Evolutionary conservation across 2,113 vertebrate species (phyloP).

Genomic region (Melanostigma gelatinosum): DNA sequence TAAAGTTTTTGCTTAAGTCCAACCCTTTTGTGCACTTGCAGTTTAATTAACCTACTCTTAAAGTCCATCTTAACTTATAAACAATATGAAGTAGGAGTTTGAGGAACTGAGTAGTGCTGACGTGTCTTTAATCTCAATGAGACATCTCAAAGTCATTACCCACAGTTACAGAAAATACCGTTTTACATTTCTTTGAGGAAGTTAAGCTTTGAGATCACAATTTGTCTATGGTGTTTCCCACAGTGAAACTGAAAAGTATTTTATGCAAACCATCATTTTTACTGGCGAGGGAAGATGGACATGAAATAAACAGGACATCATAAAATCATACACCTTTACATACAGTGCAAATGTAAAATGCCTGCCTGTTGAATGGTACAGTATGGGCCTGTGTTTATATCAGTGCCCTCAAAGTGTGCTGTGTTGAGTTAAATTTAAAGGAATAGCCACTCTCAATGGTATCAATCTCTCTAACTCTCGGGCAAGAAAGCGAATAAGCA

Average conservation of each 20-base stretch:
- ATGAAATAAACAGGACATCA: neutral
- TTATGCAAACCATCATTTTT: neutral
- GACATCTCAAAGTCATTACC: too few species aligned
- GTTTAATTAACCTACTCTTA: too few species aligned
- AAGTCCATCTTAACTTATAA: neutral
- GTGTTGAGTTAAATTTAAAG: neutral
- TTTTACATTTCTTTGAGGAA: neutral
- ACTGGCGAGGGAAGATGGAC: neutral
- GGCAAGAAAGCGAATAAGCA: neutral
- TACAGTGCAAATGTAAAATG: neutral
- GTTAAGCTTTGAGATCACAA: too few species aligned
- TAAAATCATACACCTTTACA: neutral
- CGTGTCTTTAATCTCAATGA: neutral
- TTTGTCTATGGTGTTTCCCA: neutral
- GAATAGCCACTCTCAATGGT: neutral
- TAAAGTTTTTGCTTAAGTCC: conserved; percentile 20
- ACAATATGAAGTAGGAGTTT: neutral
- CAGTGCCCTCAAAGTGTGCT: neutral
- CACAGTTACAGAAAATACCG: too few species aligned
- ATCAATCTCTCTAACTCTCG: neutral
- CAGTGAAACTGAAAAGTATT: neutral
- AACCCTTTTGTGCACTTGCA: neutral
- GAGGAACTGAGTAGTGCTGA: neutral
- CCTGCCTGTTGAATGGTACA: neutral
- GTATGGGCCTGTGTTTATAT: neutral